Conservation (phyloP, 2,113 vertebrate species). For the Lophura nycthemera region DNA sequence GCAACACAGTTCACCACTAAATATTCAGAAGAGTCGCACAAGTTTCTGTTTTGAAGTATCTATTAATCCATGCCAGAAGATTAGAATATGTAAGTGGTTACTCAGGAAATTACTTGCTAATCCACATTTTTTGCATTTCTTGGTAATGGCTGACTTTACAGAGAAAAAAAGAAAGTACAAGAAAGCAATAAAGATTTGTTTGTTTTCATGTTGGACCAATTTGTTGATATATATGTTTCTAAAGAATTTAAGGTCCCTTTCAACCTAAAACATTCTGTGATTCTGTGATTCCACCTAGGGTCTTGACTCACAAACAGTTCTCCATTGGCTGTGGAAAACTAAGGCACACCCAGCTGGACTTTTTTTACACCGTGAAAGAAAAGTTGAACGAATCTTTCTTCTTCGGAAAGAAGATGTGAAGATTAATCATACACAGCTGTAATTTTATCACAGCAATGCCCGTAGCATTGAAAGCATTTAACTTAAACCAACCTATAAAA, state of each 20-base stretch:
- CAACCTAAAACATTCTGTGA: background rate
- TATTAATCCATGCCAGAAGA: background rate
- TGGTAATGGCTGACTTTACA: conserved; percentile 8
- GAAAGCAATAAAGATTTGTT: background rate
- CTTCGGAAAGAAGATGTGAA: background rate
- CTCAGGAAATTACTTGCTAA: conserved; percentile 45
- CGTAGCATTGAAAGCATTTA: background rate
- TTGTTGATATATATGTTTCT: background rate
- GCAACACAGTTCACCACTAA: background rate
- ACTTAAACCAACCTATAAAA: background rate
- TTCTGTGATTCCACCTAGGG: background rate
- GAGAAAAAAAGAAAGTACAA: conserved; percentile 27
- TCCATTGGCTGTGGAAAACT: background rate
- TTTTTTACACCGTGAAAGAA: conserved; percentile 7
- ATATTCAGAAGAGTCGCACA: background rate
- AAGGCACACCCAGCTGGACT: background rate
- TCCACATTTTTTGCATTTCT: conserved; percentile 46
- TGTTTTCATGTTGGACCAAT: background rate
- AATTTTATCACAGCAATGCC: background rate
- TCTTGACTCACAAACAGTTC: background rate
- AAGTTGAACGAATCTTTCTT: background rate
- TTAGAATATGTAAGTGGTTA: conserved; percentile 15
- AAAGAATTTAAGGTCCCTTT: no score
- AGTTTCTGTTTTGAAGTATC: conserved; percentile 18
- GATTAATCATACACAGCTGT: background rate